Base-by-base conservation (phyloP, 2,113 vertebrate genomes). In the Epinephelus fuscoguttatus region DNA sequence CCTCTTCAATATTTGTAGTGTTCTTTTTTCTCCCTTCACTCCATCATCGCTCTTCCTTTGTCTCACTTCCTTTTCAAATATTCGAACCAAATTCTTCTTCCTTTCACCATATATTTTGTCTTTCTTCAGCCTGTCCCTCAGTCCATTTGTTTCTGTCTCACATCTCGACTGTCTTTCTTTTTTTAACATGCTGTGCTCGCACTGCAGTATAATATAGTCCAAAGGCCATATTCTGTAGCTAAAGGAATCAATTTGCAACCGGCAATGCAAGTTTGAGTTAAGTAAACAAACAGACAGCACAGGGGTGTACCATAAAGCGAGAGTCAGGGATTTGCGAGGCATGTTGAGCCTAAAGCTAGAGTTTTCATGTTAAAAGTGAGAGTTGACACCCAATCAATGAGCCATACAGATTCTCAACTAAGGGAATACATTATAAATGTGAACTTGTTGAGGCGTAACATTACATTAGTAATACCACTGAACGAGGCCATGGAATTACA, bases 71-170 rank as follows among this genome's bases (percentile, higher is more conserved):
- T 45, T 45, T 80, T 66, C 52, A 55, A 67, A 45, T 57, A 70
- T 30, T 62, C 8, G 3, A 15, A 50, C 19, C 66, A 21, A 50
- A 27, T 63, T 55, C 11, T 47, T 70, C 57, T 75, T 30, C 15
- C 55, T 70, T 60, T 76, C 14, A 64, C 21, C 17, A n/a, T 23
- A 40, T 45, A 23, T 75, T 40, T 14, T 60, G 2, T 63, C 6
- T 80, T 42, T 53, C 8, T 40, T 40, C 23, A 1, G 2, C 19
- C 42, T 53, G 21, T 56, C 17, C 33, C 21, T 33, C 42, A 14
- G 25, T 77, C n/a, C 45, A 8, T 60, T 33, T 78, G 14, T 66
- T 53, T 78, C n/a, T 63, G 19, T 80, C 56, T 53, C 33, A 53
- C 42, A 47, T 21, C 50, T 19, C 9, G 7, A 47, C 47, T 69